Percentiles rank a stretch among this genome's conserved stretches.
Conservation (phyloP, 2,113 vertebrate species). For the Clarias gariepinus region DNA sequence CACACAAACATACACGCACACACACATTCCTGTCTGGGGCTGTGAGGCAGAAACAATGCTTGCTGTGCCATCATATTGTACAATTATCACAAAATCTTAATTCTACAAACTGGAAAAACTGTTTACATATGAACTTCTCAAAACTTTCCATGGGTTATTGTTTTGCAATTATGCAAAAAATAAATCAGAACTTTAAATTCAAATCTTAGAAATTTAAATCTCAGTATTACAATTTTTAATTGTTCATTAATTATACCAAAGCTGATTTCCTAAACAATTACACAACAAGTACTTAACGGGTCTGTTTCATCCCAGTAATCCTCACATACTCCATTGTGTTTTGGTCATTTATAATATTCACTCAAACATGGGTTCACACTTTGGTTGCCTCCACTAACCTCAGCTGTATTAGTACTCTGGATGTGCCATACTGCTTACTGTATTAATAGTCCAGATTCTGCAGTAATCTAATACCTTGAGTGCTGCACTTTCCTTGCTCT, state of each 20-base stretch:
- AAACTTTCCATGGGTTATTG: neutral
- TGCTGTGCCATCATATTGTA: neutral
- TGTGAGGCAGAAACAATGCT: neutral
- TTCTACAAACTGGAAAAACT: neutral
- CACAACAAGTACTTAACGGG: too few relatives aligned
- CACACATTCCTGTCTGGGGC: neutral
- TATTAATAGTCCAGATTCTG: conserved; percentile 7
- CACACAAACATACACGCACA: neutral
- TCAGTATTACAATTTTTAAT: neutral
- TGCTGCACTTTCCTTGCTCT: conserved; percentile 16
- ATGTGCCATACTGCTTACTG: conserved; percentile 5
- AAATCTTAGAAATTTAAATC: neutral
- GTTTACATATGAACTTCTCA: neutral
- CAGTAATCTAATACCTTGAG: conserved; percentile 22
- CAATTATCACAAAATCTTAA: neutral
- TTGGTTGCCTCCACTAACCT: neutral
- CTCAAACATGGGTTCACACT: neutral
- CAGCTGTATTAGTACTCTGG: neutral
- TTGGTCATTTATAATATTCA: conserved; percentile 5
- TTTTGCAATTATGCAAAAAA: too few relatives aligned
- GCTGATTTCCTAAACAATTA: too few relatives aligned
- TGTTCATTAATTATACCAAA: neutral
- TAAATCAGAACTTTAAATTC: neutral
- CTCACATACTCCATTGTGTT: neutral
- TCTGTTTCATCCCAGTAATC: neutral